These are phyloP conservation scores for Drosophila malerkotliana DNA, from an alignment of 1,140 invertebrate genomes.

Conservation along the genomic window DNA sequence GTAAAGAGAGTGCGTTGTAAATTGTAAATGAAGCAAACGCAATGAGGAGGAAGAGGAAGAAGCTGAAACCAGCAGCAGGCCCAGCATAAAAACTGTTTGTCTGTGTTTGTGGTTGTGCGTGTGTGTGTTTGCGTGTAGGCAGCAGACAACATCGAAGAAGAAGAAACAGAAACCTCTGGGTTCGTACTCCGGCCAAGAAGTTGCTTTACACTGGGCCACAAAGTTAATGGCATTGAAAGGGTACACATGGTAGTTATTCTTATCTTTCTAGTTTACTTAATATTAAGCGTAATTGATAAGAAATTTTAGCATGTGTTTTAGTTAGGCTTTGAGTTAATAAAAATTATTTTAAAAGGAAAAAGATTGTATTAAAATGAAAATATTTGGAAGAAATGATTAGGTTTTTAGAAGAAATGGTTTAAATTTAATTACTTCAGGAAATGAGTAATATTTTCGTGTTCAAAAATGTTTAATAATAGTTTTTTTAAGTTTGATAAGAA, in stretches of 20 bases:
- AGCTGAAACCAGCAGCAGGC: conserved; percentile 7
- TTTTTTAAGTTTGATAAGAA: background rate
- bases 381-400: no score
- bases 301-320: background rate
- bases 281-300: background rate
- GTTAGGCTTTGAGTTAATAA: no score
- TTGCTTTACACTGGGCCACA: conserved; percentile 34
- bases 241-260: no score
- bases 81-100: conserved; percentile 62
- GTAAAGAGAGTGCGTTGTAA: conserved; percentile 53
- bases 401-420: background rate
- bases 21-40: conserved; percentile 56
- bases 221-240: background rate
- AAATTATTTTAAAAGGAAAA: no score
- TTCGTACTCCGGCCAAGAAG: conserved; percentile 49
- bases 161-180: conserved; percentile 54
- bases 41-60: conserved; percentile 19
- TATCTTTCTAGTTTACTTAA: background rate
- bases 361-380: no score
- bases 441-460: background rate
- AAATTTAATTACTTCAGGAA: background rate
- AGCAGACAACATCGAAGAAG: conserved; percentile 73
- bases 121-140: conserved; percentile 48
- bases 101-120: conserved; percentile 34
- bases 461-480: no score